Evolutionary conservation across 2,888 invertebrate species (phyloP).

Genomic region (Thymelicus lineola): DNA sequence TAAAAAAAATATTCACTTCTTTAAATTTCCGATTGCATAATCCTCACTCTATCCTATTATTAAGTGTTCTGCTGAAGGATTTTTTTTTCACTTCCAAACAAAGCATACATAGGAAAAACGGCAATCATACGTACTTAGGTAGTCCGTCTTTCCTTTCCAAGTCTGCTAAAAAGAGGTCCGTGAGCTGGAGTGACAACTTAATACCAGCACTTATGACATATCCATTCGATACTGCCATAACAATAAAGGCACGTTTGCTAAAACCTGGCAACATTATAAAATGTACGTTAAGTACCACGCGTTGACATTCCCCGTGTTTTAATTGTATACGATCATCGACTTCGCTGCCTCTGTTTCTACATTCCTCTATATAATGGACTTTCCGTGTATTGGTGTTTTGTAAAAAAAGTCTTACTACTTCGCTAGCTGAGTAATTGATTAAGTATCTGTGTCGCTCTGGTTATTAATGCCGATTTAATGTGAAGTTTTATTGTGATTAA

Average conservation of each 20-base stretch:
- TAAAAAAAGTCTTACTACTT: constrained; percentile 11
- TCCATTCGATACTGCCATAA: not conserved
- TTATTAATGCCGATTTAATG: not conserved
- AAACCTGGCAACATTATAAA: constrained; percentile 30
- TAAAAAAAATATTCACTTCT: no score
- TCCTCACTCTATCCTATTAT: no score
- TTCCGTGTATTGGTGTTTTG: constrained; percentile 42
- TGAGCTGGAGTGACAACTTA: not conserved
- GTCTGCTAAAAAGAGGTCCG: not conserved
- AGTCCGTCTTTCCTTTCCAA: not conserved
- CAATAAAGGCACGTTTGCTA: constrained; percentile 7
- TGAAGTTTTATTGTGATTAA: not conserved
- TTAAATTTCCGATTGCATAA: no score
- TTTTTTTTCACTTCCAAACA: no score
- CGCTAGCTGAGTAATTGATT: constrained; percentile 27
- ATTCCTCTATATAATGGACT: constrained; percentile 45
- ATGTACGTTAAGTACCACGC: constrained; percentile 24
- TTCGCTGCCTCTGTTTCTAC: constrained; percentile 47
- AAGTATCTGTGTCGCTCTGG: not conserved
- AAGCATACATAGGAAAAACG: not conserved
- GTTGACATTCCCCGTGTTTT: constrained; percentile 51
- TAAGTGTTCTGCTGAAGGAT: no score
- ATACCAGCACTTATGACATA: not conserved
- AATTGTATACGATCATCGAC: constrained; percentile 50
- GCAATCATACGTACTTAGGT: no score